A percentile compares a stretch with the other conserved stretches of the same genome.
phyloP scores from a whole-genome alignment of 1,140 invertebrate genomes.

The Luehdorfia chinensis region DNA sequence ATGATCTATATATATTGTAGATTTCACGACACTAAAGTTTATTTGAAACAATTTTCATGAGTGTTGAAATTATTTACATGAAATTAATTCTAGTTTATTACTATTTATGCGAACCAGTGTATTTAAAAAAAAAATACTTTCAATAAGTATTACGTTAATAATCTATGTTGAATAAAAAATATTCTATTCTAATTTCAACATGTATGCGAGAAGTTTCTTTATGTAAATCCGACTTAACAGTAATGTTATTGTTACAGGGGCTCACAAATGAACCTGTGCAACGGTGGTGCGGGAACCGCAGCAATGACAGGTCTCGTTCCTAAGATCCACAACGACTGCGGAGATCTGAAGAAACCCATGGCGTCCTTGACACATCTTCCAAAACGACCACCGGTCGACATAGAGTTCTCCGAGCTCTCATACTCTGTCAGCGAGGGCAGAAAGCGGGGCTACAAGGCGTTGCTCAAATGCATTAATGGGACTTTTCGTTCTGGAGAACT shows the following conservation, averaged over 20 bases:
- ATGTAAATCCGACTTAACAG: too few relatives aligned
- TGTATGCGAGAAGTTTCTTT: too few relatives aligned
- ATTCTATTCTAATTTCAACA: too few relatives aligned
- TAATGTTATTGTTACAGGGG: slow-evolving; percentile 77
- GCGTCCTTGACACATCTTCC: slow-evolving; percentile 86
- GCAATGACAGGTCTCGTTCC: slow-evolving; percentile 77
- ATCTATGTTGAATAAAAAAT: too few relatives aligned
- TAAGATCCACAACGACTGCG: slow-evolving; percentile 83
- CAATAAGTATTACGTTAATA: too few relatives aligned
- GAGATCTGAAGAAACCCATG: slow-evolving; percentile 79
- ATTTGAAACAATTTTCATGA: too few relatives aligned
- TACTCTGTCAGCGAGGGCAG: slow-evolving; percentile 91
- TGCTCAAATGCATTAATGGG: slow-evolving; percentile 91
- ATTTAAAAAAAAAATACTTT: too few relatives aligned
- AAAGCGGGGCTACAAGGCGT: slow-evolving; percentile 87
- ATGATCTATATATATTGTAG: too few relatives aligned
- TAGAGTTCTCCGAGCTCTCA: slow-evolving; percentile 90
- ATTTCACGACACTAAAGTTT: too few relatives aligned
- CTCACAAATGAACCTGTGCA: slow-evolving; percentile 83
- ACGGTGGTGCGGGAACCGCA: slow-evolving; percentile 78
- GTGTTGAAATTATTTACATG: too few relatives aligned
- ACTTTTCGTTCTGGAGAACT: slow-evolving; percentile 87
- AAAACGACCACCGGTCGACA: slow-evolving; percentile 90
- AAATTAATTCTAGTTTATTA: too few relatives aligned
- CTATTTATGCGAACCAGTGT: too few relatives aligned